phyloP scores from a whole-genome alignment of 2,888 invertebrate species.

The Eilema caniola region DNA sequence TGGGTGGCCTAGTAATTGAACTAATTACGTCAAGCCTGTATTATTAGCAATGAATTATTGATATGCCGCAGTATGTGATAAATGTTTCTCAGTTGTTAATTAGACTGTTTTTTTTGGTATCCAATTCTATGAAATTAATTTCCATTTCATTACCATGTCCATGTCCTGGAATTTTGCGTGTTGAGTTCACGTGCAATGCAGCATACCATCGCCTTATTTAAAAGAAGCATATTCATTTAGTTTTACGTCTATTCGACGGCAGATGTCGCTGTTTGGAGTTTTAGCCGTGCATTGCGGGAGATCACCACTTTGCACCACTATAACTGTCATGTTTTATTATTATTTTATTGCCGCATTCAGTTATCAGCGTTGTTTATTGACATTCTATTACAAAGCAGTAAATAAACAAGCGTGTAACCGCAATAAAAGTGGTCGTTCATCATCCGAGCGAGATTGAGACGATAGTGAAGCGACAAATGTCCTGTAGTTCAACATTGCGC shows the following conservation, averaged over 20 bases:
- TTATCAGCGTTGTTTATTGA: slow-evolving; percentile 77
- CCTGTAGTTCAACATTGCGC: slow-evolving; percentile 66
- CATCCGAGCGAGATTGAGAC: slow-evolving; percentile 75
- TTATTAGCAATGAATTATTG: slow-evolving; percentile 84
- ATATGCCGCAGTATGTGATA: slow-evolving; percentile 73
- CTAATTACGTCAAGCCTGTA: slow-evolving; percentile 82
- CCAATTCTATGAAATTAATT: slow-evolving; percentile 38
- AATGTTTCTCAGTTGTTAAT: slow-evolving; percentile 71
- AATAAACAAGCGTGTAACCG: slow-evolving; percentile 76
- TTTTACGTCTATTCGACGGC: slow-evolving; percentile 65
- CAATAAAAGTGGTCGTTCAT: slow-evolving; percentile 79
- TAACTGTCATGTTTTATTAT: slow-evolving; percentile 70
- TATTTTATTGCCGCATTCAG: slow-evolving; percentile 71
- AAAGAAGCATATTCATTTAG: slow-evolving; percentile 32
- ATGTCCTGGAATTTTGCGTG: slow-evolving; percentile 16
- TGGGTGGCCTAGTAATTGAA: slow-evolving; percentile 84
- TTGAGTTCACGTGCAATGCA: slow-evolving; percentile 21
- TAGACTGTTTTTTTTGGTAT: slow-evolving; percentile 59
- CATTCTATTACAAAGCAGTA: slow-evolving; percentile 78
- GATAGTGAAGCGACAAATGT: slow-evolving; percentile 73
- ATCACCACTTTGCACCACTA: slow-evolving; percentile 60
- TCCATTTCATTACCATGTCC: slow-evolving; percentile 40
- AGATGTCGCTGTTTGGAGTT: slow-evolving; percentile 71
- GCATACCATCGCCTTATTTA: slow-evolving; percentile 28
- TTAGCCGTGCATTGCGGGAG: slow-evolving; percentile 52